These are phyloP conservation scores for Bactericera cockerelli DNA, from an alignment of 1,140 invertebrate genomes.

Conservation along the genomic window DNA sequence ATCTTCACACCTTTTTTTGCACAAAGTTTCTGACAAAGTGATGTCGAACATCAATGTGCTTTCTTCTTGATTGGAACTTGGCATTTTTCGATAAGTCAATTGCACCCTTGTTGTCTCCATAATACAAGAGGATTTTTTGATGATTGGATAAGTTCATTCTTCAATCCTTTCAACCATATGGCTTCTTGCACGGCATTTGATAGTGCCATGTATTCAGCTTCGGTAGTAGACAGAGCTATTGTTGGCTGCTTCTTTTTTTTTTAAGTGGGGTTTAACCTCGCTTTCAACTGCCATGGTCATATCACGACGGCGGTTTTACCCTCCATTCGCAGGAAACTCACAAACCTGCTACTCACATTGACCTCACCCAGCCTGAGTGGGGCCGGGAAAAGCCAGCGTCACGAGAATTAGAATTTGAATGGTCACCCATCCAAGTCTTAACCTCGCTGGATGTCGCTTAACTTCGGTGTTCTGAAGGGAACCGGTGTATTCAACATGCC, in stretches of 20 bases:
- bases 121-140: conserved; percentile 12
- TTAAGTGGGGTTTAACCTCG: too few species aligned
- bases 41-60: conserved; percentile 27
- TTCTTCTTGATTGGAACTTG: conserved; percentile 23
- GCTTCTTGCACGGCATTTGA: conserved; percentile 21
- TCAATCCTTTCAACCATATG: conserved; percentile 16
- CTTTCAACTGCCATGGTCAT: too few species aligned
- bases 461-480: too few species aligned
- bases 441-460: too few species aligned
- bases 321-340: too few species aligned
- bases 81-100: conserved; percentile 22
- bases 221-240: conserved; percentile 22
- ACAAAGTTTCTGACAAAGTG: conserved; percentile 23
- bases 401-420: too few species aligned
- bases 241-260: conserved; percentile 23
- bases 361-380: too few species aligned
- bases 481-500: too few species aligned
- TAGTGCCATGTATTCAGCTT: conserved; percentile 25
- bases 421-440: too few species aligned
- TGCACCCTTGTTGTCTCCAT: conserved; percentile 24
- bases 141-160: conserved; percentile 13
- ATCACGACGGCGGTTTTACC: too few species aligned
- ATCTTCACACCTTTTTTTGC: neutral
- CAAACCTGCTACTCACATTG: too few species aligned
- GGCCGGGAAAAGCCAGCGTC: too few species aligned